phyloP scores from a whole-genome alignment of 2,113 vertebrate genomes.

The Heteronetta atricapilla region DNA sequence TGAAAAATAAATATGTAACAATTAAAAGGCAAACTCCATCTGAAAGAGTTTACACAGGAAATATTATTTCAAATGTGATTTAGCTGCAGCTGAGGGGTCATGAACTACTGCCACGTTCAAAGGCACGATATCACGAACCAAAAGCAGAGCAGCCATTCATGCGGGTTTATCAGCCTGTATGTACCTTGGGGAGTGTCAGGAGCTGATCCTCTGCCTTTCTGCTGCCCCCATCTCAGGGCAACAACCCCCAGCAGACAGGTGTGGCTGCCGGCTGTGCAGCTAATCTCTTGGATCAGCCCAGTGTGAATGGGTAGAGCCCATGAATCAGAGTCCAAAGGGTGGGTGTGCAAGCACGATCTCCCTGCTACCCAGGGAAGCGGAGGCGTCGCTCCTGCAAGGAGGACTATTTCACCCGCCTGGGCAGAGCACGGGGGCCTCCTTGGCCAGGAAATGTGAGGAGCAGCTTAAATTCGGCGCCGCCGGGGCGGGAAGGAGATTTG shows the following conservation, averaged over 20 bases:
- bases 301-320: background rate
- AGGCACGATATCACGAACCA: background rate
- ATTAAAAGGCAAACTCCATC: background rate
- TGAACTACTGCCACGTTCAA: background rate
- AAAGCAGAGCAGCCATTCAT: background rate
- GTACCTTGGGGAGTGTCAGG: rapidly evolving
- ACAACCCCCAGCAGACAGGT: background rate
- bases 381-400: background rate
- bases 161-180: background rate
- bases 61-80: background rate
- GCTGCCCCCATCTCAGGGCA: background rate
- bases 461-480: background rate
- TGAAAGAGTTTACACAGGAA: background rate
- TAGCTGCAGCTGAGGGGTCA: background rate
- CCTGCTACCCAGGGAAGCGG: background rate
- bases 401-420: background rate
- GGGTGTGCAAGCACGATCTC: background rate
- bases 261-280: background rate
- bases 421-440: rapidly evolving
- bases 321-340: constrained; percentile 41
- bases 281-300: background rate
- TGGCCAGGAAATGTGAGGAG: background rate
- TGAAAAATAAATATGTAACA: background rate
- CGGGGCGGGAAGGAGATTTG: background rate
- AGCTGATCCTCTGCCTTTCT: background rate